Conservation (phyloP, 2,797 vertebrate genomes). For the Lates japonicus region DNA sequence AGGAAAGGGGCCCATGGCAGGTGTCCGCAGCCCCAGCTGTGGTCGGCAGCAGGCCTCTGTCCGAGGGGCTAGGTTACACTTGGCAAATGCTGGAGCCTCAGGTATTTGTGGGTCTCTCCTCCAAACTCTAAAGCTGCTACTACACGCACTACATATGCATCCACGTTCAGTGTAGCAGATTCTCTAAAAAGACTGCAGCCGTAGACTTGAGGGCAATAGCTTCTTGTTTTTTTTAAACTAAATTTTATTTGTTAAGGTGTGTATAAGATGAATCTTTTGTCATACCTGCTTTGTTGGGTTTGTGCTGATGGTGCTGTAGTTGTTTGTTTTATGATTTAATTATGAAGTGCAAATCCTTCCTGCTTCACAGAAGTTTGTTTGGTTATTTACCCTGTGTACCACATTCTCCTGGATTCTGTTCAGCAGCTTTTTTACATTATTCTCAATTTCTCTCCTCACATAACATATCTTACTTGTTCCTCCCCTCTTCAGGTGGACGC, state of each 20-base stretch:
- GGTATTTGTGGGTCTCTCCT: conserved; percentile 72
- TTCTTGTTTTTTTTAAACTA: neutral
- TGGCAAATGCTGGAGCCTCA: conserved; percentile 82
- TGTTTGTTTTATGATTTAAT: neutral
- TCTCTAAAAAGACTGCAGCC: neutral
- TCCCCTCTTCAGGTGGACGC: conserved; percentile 78
- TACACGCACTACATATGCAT: neutral
- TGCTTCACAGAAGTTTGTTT: neutral
- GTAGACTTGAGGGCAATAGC: too few species aligned
- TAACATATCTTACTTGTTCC: neutral
- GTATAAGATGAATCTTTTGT: neutral
- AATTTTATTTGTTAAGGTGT: neutral
- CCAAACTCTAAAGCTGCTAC: neutral
- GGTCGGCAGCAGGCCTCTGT: conserved; percentile 88
- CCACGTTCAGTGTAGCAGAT: neutral
- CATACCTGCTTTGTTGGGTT: neutral
- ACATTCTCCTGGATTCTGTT: neutral
- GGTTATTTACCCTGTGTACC: neutral
- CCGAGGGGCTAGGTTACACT: conserved; percentile 87
- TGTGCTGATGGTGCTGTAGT: neutral
- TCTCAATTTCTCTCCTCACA: neutral
- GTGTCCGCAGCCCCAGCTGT: conserved; percentile 91
- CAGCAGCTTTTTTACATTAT: neutral
- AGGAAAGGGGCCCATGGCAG: conserved; percentile 88
- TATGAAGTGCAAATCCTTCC: neutral